Evolutionary conservation across 2,888 invertebrate genomes (phyloP), one percentile per base, ranked within the genome.

Genomic region (Lucinisca nassula): DNA sequence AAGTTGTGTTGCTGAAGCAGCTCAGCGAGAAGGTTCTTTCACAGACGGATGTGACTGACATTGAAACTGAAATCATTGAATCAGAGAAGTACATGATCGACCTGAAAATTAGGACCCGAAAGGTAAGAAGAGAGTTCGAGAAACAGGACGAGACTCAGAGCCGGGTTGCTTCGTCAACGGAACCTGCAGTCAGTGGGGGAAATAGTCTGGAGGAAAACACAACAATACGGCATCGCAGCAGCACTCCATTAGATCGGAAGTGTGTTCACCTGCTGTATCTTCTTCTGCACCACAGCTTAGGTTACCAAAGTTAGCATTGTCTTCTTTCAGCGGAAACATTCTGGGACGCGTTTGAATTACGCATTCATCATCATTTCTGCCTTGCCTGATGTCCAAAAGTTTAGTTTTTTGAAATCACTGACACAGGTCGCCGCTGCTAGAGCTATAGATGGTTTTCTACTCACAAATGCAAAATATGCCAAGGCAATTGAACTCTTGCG

Each of bases 341-440:
- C 78, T 78, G 78, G 67, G 78, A 78, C 38, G 70, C 79, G n/a
- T 72, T 51, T 30, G 80, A 80, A 35, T 35, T 51, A 37, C 51
- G 32, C 35, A 49, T 80, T 27, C 80, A 73, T n/a, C 40, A n/a
- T 73, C 14, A 80, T 73, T 73, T 17, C 80, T 32, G 74, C 40
- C 40, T 55, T 74, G 24, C 35, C 70, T 8, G 61, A 81, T 30
- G 35, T 74, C 1, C 74, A 51, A 27, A 74, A 80, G 49, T 80
- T 73, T 37, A 73, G 38, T 38, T 73, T 61, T 40, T 10, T 81
- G 27, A 74, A 75, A 75, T 74, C 81, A 6, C 35, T 58, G 40
- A 51, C 74, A 58, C 49, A 75, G 55, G 35, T 38, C 32, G 45
- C 70, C 55, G 74, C 81, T 10, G 37, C 75, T 32, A 58, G 45